phyloP scores from a whole-genome alignment of 2,113 vertebrate genomes.

The Conger conger region DNA sequence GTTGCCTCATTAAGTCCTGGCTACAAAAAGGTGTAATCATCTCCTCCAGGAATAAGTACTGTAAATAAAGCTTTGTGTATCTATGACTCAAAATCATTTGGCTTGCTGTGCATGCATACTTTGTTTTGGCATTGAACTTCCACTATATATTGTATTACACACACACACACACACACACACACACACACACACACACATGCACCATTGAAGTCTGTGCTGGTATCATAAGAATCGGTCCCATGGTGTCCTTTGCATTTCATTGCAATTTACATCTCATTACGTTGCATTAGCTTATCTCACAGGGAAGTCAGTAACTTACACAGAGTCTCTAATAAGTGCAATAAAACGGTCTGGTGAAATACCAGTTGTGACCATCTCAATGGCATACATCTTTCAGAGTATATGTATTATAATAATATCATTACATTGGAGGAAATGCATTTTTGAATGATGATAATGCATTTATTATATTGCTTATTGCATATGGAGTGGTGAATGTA shows the following conservation, averaged over 20 bases:
- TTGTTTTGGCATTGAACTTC: not conserved
- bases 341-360: conserved; percentile 17
- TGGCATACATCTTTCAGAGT: conserved; percentile 5
- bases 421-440: not conserved
- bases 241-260: conserved; percentile 21
- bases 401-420: conserved; percentile 12
- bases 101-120: not conserved
- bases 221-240: conserved; percentile 17
- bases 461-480: not conserved
- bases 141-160: not conserved
- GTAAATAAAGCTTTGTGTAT: not conserved
- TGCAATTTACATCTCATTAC: conserved; percentile 33
- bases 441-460: not conserved
- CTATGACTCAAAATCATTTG: not conserved
- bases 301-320: conserved; percentile 13
- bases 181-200: conserved; percentile 3
- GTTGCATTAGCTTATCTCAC: conserved; percentile 23
- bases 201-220: not conserved
- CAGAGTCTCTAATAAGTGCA: conserved; percentile 14
- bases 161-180: not conserved
- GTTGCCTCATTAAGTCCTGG: not conserved
- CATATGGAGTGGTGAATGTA: too few species aligned
- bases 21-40: not conserved
- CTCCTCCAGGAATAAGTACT: not conserved
- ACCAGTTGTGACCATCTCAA: conserved; percentile 10